phyloP scores from a whole-genome alignment of 2,113 vertebrate species.

The Tylochromis polylepis region DNA sequence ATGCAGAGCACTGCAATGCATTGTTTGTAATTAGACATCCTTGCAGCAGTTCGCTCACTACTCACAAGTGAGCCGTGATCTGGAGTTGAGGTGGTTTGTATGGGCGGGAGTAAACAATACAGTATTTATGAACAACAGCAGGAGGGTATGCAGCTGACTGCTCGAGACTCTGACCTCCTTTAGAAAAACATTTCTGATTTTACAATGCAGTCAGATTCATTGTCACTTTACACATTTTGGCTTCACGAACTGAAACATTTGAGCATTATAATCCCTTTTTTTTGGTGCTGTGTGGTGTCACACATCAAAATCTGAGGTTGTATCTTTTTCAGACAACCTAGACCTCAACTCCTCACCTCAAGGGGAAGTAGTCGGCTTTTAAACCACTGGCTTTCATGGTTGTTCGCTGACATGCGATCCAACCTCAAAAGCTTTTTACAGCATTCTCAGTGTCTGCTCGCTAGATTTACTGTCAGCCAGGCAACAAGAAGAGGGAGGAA shows the following conservation, averaged over 20 bases:
- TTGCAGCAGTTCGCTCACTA: neutral
- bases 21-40: slow-evolving; percentile 46
- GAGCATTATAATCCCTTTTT: neutral
- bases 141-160: neutral
- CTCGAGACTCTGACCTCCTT: neutral
- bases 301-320: slow-evolving; percentile 2
- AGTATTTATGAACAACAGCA: slow-evolving; percentile 8
- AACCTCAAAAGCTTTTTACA: slow-evolving; percentile 47
- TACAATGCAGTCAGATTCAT: neutral
- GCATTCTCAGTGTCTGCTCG: neutral
- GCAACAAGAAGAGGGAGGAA: neutral
- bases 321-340: neutral
- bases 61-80: slow-evolving; percentile 31
- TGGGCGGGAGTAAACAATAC: neutral
- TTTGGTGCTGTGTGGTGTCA: neutral
- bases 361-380: slow-evolving; percentile 27
- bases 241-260: neutral
- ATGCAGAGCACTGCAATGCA: slow-evolving; percentile 33
- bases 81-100: slow-evolving; percentile 5
- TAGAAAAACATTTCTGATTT: neutral
- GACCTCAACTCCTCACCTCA: slow-evolving; percentile 22
- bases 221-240: neutral
- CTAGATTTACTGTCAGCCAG: slow-evolving; percentile 11
- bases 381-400: slow-evolving; percentile 28
- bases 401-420: slow-evolving; percentile 23